Conservation (phyloP, 2,113 vertebrate species). For the Dryoscopus gambensis region DNA sequence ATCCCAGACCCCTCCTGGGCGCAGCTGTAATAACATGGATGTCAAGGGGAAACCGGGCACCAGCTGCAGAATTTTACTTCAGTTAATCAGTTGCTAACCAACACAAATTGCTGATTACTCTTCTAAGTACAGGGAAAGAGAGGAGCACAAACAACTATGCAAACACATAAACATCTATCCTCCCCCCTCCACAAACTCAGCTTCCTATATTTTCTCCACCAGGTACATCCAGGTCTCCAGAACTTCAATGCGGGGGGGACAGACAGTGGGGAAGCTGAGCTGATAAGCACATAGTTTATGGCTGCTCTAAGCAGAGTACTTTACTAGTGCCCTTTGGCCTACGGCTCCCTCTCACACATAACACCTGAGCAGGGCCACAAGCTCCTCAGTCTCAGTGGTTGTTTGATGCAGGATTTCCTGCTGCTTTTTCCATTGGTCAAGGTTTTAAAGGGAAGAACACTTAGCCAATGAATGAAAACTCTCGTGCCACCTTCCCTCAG, state of each 20-base stretch:
- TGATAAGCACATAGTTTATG: not conserved
- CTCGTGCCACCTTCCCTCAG: rapidly evolving
- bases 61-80: not conserved
- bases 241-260: not conserved
- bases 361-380: not conserved
- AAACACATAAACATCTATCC: not conserved
- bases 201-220: not conserved
- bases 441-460: not conserved
- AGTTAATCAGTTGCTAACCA: not conserved
- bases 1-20: not conserved
- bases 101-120: not conserved
- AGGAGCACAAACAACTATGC: not conserved
- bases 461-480: not conserved
- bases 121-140: not conserved
- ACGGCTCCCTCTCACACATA: not conserved
- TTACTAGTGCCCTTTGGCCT: not conserved
- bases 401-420: not conserved
- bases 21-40: not conserved
- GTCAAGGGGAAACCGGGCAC: not conserved
- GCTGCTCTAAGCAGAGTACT: not conserved
- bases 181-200: not conserved
- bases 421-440: not conserved
- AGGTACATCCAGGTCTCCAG: not conserved
- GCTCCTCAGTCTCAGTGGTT: not conserved
- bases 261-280: not conserved